These are phyloP conservation scores for Decapterus maruadsi DNA, from an alignment of 2,797 vertebrate genomes.

Conservation along the genomic window DNA sequence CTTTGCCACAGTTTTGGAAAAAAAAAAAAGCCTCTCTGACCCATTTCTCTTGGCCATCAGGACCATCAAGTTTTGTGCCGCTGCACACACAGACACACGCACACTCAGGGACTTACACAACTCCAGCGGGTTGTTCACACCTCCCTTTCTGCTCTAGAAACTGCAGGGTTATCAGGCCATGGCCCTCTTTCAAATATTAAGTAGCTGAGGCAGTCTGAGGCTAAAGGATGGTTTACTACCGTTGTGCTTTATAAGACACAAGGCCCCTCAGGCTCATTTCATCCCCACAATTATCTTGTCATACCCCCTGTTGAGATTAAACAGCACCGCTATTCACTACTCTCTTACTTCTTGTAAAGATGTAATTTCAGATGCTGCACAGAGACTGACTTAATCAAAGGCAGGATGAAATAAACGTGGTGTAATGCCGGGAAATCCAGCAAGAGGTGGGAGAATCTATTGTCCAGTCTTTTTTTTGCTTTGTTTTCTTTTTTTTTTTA, in stretches of 20 bases:
- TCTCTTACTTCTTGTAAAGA: conserved; percentile 72
- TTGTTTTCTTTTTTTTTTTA: background rate
- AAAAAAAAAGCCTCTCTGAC: background rate
- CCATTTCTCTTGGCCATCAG: background rate
- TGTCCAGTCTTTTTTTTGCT: conserved; percentile 34
- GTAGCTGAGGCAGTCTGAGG: conserved; percentile 69
- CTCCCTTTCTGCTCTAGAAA: conserved; percentile 68
- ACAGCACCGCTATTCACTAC: conserved; percentile 59
- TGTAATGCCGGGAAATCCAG: conserved; percentile 48
- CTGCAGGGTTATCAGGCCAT: conserved; percentile 64
- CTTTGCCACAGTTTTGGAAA: background rate
- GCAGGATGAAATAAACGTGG: conserved; percentile 42
- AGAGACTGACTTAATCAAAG: conserved; percentile 60
- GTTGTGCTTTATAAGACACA: conserved; percentile 49
- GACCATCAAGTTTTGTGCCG: conserved; percentile 11
- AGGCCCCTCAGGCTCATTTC: conserved; percentile 58
- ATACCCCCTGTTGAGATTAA: conserved; percentile 67
- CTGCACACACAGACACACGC: conserved; percentile 9
- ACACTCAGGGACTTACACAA: conserved; percentile 9
- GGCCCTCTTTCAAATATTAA: conserved; percentile 84
- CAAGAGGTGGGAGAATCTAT: conserved; percentile 58
- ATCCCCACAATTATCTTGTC: conserved; percentile 67
- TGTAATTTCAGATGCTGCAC: conserved; percentile 74
- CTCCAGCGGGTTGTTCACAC: conserved; percentile 50
- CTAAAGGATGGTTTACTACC: conserved; percentile 72